Base-by-base conservation (phyloP, 2,113 vertebrate genomes). In the Rhinoderma darwinii region DNA sequence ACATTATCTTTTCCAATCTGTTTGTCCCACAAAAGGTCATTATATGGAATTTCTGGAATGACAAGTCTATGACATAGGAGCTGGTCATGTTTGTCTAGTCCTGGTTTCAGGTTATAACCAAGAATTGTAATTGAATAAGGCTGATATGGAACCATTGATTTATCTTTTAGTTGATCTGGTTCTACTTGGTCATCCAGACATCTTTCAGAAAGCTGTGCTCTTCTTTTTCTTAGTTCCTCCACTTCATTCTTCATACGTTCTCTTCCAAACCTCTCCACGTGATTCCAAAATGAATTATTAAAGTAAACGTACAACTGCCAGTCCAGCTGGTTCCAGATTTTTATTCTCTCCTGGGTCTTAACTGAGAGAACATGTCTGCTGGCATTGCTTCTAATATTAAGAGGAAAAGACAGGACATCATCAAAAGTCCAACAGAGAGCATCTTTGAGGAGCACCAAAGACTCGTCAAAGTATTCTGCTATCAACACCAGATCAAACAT, bases 401-500 rank as follows among this genome's bases (percentile, higher is more conserved):
- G 90, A 0, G 93, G 94, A 84, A 97, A 96, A 73, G 93, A 95
- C 51, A 93, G 88, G 0, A 97, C 84, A 0, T 96, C 95, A 61
- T 97, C 96, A 87, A 96, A 87, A 11, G 93, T 93, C 96, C 96
- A 97, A 91, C 96, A 96, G 32, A 96, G 92, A 17, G 80, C 78
- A 20, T 95, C 90, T 89, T 93, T 95, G 70, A 96, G 93, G 88
- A 96, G 89, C 88, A 96, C 91, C 94, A 96, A 94, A n/a, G 96
- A 97, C 89, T 96, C 95, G 0, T 96, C 96, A 0, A 96, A 96
- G 90, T 96, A 95, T 78, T 96, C 96, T 0, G 95, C 92, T 68
- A 96, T 95, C 44, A 97, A 93, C 73, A 97, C 82, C 0, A 97
- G 88, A 70, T 95, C 82, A 6, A 96, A 97, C 50, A 94, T 92